Base-by-base conservation (phyloP, 2,797 vertebrate species). In the Epinephelus coioides region DNA sequence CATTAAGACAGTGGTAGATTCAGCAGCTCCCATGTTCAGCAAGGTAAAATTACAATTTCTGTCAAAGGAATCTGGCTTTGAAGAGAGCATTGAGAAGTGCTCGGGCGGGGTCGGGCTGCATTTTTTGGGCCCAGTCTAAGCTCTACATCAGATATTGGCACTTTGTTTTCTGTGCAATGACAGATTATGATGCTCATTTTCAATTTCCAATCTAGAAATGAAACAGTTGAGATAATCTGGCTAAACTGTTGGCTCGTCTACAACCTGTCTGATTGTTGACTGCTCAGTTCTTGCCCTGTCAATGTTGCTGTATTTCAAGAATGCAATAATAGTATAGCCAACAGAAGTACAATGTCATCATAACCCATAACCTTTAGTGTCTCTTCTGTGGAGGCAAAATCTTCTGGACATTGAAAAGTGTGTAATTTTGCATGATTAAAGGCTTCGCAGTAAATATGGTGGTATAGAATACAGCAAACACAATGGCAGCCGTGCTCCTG, bases 381-480 rank as follows among this genome's bases (percentile, higher is more conserved):
- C 8, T 13, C 17, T 5, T 76, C 50, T 49, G 38, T 46, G 9
- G 40, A 43, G 18, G 25, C 14, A 43, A 69, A 71, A 63, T 60
- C 17, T 43, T 66, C 13, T 66, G 18, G n/a, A 47, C 19, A 46
- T 68, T 3, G 6, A 57, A 69, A 71, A 30, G 30, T 47, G 27
- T 27, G 3, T 2, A 11, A n/a, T 4, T 47, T 40, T 67, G 50
- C 38, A 46, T 50, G 62, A 77, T 68, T 54, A 69, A 63, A 75
- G 27, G 47, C 30, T 69, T 75, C 34, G 30, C 44, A 0, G 70
- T 49, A 51, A 79, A 63, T 62, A 46, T 23, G n/a, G 44, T 3
- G 15, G 25, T 23, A 47, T 10, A 66, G 43, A 67, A 71, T 38
- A 83, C 27, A 86, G 55, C 30, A 44, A 78, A 69, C 69, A 60